phyloP scores from a whole-genome alignment of 1,140 invertebrate genomes.

The Aphelinus atriplicis region DNA sequence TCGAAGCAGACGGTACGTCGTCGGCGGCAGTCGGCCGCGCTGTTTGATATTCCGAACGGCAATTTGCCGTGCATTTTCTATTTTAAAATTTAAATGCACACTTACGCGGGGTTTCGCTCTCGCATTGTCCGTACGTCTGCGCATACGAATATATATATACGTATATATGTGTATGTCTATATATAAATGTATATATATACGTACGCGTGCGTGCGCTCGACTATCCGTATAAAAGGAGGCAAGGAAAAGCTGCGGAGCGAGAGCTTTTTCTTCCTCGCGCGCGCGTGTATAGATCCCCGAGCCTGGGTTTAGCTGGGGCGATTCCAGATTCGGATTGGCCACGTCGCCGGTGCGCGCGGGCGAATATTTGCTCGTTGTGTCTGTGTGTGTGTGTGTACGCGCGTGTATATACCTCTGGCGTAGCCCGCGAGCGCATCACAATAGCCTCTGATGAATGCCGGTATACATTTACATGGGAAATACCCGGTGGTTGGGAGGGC shows the following conservation, averaged over 20 bases:
- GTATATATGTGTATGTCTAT: conserved; percentile 33
- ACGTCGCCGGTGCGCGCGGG: conserved; percentile 26
- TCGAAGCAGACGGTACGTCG: too few species aligned
- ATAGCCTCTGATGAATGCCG: conserved; percentile 63
- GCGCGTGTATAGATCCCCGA: too few species aligned
- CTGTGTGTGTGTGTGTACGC: neutral
- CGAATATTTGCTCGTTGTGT: conserved; percentile 58
- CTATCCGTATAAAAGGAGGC: too few species aligned
- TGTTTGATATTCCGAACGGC: conserved; percentile 27
- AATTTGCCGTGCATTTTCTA: conserved; percentile 36
- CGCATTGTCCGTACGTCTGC: conserved; percentile 19
- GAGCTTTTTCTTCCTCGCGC: conserved; percentile 37
- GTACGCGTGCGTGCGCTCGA: too few species aligned
- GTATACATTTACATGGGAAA: conserved; percentile 65
- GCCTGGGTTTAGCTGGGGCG: too few species aligned
- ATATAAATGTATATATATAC: too few species aligned
- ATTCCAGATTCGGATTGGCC: conserved; percentile 45
- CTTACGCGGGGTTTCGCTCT: neutral
- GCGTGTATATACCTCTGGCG: too few species aligned
- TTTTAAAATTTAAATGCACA: conserved; percentile 40
- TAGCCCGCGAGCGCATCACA: conserved; percentile 51
- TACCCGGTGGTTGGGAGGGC: conserved; percentile 39
- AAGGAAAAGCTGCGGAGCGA: conserved; percentile 41
- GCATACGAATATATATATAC: conserved; percentile 25
- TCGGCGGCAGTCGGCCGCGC: neutral